Base-by-base conservation (phyloP, 2,888 invertebrate genomes). In the Adelphocoris suturalis region DNA sequence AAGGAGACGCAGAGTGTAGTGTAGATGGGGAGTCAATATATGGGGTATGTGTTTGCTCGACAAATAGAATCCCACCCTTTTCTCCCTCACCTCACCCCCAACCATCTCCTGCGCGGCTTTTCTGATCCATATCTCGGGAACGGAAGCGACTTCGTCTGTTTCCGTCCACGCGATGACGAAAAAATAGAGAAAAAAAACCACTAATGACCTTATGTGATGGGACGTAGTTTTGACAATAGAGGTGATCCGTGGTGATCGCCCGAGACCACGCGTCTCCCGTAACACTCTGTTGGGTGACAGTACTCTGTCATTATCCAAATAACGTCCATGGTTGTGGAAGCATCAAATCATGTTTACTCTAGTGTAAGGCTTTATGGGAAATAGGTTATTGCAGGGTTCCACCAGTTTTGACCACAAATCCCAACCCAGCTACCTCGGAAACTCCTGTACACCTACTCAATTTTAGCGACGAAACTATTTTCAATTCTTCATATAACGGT, bases 61-160 rank as follows among this genome's bases (percentile, higher is more conserved):
- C 78, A 78, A 78, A 78, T 78, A 78, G 78, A 78, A 46, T 46
- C 78, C 78, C 46, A 5, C 46, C 37, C n/a, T 46, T 78, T 46
- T 46, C 27, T 14, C 76, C 37, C 76, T 37, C 11, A 14, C 27
- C 28, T 16, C 23, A 0, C 27, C 14, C 46, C 46, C 78, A 16
- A 7, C n/a, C 16, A 12, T 13, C 78, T 47, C 16, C 75, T 16
- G 19, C 37, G 9, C 14, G 47, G 11, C 37, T 27, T 28, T 85
- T 28, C 85, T n/a, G 85, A 85, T 85, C 85, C 37, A 55, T 85
- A 85, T 85, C 85, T 19, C 52, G 55, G 55, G n/a, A 84, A 84
- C 52, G 57, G 85, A 61, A 85, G 46, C 85, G 11, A 9, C 57
- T 19, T 16, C 11, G 52, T 14, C 52, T 48, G 57, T 61, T 85